These are phyloP conservation scores for Eristalis intricaria DNA, from an alignment of 2,888 invertebrate species.

Conservation along the genomic window DNA sequence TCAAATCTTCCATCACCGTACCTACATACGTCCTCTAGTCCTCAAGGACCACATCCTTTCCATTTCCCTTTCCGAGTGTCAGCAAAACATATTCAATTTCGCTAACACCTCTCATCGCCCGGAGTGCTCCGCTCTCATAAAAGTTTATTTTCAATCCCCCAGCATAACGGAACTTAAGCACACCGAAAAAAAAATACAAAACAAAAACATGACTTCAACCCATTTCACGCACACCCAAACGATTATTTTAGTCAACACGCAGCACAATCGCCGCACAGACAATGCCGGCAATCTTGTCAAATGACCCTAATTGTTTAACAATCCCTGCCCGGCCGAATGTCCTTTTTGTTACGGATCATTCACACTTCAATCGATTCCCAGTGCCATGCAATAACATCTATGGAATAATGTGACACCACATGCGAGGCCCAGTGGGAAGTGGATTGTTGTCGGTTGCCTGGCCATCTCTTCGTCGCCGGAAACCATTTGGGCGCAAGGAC, in stretches of 20 bases:
- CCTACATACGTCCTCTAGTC: too few relatives aligned
- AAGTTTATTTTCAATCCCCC: background rate
- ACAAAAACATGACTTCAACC: background rate
- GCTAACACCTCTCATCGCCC: too few relatives aligned
- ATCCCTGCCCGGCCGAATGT: conserved; percentile 17
- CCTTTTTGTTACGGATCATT: conserved; percentile 28
- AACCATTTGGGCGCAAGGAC: background rate
- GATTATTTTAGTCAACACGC: background rate
- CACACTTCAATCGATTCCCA: conserved; percentile 5
- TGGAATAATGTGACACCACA: conserved; percentile 25
- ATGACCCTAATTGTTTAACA: conserved; percentile 41
- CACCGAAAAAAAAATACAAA: background rate
- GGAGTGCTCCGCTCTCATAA: background rate
- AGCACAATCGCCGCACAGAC: background rate
- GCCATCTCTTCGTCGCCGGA: background rate
- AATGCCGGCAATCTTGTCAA: conserved; percentile 12
- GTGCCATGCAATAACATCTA: conserved; percentile 11
- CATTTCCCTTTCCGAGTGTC: background rate
- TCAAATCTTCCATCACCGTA: too few relatives aligned
- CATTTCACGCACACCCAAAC: conserved; percentile 1
- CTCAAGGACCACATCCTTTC: background rate
- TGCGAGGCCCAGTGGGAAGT: conserved; percentile 12
- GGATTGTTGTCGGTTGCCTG: background rate
- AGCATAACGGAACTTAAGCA: background rate
- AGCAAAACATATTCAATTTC: background rate